Conservation (phyloP, 1,140 invertebrate species). For the Danaus plexippus region DNA sequence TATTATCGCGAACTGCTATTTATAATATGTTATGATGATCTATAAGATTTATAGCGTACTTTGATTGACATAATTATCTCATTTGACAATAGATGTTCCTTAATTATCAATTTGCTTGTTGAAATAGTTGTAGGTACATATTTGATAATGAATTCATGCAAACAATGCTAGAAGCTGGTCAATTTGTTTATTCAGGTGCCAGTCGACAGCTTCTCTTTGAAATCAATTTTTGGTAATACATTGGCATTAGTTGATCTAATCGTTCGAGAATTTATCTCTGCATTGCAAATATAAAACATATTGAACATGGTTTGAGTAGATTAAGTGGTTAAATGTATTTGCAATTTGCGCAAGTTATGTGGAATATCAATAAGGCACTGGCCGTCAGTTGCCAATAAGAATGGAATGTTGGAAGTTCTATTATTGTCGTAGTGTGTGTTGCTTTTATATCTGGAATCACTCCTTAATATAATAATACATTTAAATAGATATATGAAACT, state of each 20-base stretch:
- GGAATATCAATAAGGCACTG: conserved; percentile 35
- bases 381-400: conserved; percentile 28
- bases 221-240: neutral
- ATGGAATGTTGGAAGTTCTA: conserved; percentile 35
- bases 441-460: too few species aligned
- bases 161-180: too few species aligned
- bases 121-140: too few species aligned
- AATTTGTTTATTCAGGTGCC: too few species aligned
- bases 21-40: conserved; percentile 17
- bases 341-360: conserved; percentile 27
- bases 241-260: conserved; percentile 22
- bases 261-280: conserved; percentile 18
- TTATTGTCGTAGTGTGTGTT: conserved; percentile 13
- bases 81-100: neutral
- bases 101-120: too few species aligned
- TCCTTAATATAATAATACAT: too few species aligned
- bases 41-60: neutral
- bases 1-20: conserved; percentile 22
- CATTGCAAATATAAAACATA: conserved; percentile 21
- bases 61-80: conserved; percentile 12
- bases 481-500: too few species aligned
- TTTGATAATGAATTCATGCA: too few species aligned
- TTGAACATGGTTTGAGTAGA: conserved; percentile 19
- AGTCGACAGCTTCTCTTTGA: too few species aligned
- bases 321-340: conserved; percentile 35